Percentiles rank a stretch among this genome's conserved stretches.
These are phyloP conservation scores for Meteorus sp. DNA, from an alignment of 1,140 invertebrate genomes.

Conservation along the genomic window DNA sequence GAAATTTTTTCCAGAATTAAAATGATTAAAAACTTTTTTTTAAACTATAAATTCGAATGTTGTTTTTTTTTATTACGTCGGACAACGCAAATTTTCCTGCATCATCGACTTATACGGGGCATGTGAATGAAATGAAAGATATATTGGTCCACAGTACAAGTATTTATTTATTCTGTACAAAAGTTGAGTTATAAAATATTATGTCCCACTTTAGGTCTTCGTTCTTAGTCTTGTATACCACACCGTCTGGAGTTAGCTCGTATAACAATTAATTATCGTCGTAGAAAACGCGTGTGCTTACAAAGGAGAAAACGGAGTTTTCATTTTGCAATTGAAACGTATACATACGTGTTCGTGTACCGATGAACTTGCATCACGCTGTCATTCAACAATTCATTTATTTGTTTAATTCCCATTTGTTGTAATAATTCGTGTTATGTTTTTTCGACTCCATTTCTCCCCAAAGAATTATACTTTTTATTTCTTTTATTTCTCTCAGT, in stretches of 20 bases:
- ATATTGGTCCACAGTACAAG: slow-evolving; percentile 57
- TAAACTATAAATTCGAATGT: not conserved
- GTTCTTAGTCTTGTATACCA: slow-evolving; percentile 53
- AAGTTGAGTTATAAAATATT: slow-evolving; percentile 57
- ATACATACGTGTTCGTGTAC: not conserved
- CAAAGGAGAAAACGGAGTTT: slow-evolving; percentile 23
- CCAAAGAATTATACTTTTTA: slow-evolving; percentile 8
- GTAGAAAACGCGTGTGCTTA: slow-evolving; percentile 36
- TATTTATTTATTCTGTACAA: slow-evolving; percentile 58
- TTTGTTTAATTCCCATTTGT: not conserved
- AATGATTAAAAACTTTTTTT: slow-evolving; percentile 18
- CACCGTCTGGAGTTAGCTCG: slow-evolving; percentile 48
- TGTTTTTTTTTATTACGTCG: slow-evolving; percentile 9
- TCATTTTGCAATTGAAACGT: not conserved
- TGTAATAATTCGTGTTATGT: not conserved
- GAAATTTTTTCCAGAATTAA: not conserved
- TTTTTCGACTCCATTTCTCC: not conserved
- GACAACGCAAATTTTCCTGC: no score
- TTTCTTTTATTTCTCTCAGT: slow-evolving; percentile 12
- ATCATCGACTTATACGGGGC: not conserved
- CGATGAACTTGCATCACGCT: not conserved
- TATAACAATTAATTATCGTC: slow-evolving; percentile 50
- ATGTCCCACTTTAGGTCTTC: slow-evolving; percentile 52
- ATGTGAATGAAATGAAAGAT: slow-evolving; percentile 50
- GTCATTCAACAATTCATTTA: not conserved